phyloP scores from a whole-genome alignment of 2,113 vertebrate genomes.

The Dicerorhinus sumatrensis region DNA sequence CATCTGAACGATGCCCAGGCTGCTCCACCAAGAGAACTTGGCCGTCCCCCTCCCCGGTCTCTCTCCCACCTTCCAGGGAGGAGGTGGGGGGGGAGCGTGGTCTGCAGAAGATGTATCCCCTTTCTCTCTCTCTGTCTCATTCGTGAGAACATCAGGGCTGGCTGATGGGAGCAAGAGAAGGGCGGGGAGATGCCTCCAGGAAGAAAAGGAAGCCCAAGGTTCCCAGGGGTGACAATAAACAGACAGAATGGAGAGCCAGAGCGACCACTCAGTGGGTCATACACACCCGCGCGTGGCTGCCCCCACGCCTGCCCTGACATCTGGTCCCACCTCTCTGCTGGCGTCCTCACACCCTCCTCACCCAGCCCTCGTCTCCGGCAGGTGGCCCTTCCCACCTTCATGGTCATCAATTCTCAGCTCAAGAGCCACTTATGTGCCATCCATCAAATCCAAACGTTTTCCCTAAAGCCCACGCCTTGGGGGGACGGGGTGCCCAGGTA shows the following conservation, averaged over 20 bases:
- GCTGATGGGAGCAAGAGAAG: no score
- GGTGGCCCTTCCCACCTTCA: background rate
- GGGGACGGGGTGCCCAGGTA: background rate
- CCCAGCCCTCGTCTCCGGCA: background rate
- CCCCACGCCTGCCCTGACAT: no score
- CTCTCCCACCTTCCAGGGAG: background rate
- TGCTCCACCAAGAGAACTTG: background rate
- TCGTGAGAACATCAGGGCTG: background rate
- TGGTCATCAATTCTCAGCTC: background rate
- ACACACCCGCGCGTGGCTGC: background rate
- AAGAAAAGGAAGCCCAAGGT: fast-evolving
- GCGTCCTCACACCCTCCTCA: background rate
- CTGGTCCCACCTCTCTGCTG: background rate
- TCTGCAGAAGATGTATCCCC: background rate
- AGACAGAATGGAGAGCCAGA: background rate
- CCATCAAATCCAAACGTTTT: background rate
- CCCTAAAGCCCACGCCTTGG: background rate
- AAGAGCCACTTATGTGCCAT: background rate
- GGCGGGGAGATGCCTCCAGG: background rate
- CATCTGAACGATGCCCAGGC: background rate
- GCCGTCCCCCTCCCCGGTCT: background rate
- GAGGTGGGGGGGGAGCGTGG: background rate
- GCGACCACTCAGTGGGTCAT: background rate
- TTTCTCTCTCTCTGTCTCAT: background rate
- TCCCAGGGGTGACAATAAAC: background rate